These are phyloP conservation scores for Dicaeum eximium DNA, from an alignment of 2,113 vertebrate species.

Conservation along the genomic window DNA sequence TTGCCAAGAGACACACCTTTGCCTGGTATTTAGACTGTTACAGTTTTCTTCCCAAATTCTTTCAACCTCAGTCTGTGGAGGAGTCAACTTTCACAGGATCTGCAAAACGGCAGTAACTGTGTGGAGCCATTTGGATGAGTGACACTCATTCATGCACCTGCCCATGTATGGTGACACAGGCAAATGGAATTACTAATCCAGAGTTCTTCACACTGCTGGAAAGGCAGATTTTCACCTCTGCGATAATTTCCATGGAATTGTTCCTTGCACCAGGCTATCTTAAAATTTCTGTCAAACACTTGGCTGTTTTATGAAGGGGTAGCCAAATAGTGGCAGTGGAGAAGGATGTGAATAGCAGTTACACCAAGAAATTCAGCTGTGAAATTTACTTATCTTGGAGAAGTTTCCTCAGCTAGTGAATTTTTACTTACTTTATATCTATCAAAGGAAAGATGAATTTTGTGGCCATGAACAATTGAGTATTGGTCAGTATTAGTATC, in stretches of 20 bases:
- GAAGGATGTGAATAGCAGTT: not conserved
- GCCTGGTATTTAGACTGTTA: not conserved
- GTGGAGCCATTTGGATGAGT: not conserved
- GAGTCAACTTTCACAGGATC: not conserved
- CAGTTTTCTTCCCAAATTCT: not conserved
- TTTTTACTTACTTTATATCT: not conserved
- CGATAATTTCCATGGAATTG: not conserved
- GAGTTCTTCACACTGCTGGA: not conserved
- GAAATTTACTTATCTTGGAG: not conserved
- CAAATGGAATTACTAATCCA: not conserved
- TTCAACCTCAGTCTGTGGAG: not conserved
- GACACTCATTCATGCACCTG: not conserved
- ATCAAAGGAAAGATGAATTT: not conserved
- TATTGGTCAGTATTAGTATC: not conserved
- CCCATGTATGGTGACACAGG: not conserved
- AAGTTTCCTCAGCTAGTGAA: not conserved
- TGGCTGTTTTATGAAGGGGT: not conserved
- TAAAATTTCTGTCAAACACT: not conserved
- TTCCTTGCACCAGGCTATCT: not conserved
- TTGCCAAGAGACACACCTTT: not conserved
- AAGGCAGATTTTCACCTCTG: not conserved
- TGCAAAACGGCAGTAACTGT: not conserved
- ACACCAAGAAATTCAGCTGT: not conserved
- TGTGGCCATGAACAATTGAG: not conserved
- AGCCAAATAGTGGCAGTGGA: not conserved